Percentiles rank a stretch among this genome's conserved stretches.
Conservation (phyloP, 2,797 vertebrate species). For the Labeo calbasu region DNA sequence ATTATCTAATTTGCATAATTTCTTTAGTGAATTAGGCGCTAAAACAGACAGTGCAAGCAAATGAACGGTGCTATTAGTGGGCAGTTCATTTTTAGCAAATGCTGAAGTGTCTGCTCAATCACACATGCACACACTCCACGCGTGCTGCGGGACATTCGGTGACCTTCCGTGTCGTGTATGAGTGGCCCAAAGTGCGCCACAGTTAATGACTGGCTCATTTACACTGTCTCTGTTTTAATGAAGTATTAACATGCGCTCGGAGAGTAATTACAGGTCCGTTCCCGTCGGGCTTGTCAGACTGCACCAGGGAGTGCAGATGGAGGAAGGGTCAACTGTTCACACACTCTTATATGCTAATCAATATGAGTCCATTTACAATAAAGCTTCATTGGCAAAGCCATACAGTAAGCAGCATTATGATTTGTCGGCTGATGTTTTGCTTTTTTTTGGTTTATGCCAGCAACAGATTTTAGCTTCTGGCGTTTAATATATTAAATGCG, state of each 20-base stretch:
- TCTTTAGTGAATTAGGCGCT: background rate
- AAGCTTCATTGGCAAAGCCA: background rate
- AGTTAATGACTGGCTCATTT: conserved; percentile 54
- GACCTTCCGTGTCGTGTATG: conserved; percentile 66
- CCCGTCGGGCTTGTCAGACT: conserved; percentile 34
- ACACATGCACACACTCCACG: conserved; percentile 28
- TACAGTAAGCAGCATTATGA: background rate
- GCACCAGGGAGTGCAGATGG: background rate
- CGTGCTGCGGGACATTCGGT: conserved; percentile 63
- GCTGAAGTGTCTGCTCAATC: conserved; percentile 22
- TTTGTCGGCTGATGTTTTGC: background rate
- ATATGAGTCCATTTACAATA: conserved; percentile 37
- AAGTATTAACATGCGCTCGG: conserved; percentile 52
- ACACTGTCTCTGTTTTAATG: conserved; percentile 50
- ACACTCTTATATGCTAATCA: conserved; percentile 47
- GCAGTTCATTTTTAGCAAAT: conserved; percentile 15
- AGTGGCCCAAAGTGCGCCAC: conserved; percentile 32
- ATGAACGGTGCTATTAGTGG: background rate
- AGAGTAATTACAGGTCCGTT: conserved; percentile 53
- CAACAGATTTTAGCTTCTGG: conserved; percentile 21
- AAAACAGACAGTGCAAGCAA: background rate
- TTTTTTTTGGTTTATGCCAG: background rate
- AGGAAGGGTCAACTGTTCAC: conserved; percentile 31
- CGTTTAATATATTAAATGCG: background rate
- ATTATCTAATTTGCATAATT: conserved; percentile 14